Evolutionary conservation across 1,140 invertebrate species (phyloP), one percentile per base, ranked within the genome.

Genomic region (Thaumatotibia leucotreta): DNA sequence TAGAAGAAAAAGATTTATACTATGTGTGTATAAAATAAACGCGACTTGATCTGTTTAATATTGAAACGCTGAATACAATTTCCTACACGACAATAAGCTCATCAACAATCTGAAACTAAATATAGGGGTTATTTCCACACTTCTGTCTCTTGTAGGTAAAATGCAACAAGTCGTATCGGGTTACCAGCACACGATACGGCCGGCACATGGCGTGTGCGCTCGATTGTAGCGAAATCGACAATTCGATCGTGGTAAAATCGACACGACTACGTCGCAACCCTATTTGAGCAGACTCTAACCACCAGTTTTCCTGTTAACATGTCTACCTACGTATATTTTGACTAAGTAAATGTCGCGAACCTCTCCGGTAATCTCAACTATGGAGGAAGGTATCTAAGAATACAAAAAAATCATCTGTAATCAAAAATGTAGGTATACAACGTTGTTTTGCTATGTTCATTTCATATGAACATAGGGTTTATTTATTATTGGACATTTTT

Each of bases 201-300:
- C 63, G 71, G 68, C 85, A 85, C 76, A 82, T 83, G 85, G 78
- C 77, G 80, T 70, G 82, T 78, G 79, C 84, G 85, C 49, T 88
- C 74, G 70, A 64, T 79, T 84, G 82, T 72, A 76, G 67, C 74
- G 33, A 80, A 88, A 84, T 84, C 77, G 83, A 83, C 79, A 80
- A 78, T 84, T 78, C 77, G 77, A 73, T 76, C 80, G 79, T 80
- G 73, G 69, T 64, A 77, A 79, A 81, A 73, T 72, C 65, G 77
- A 81, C 75, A 76, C 76, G 81, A 81, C 77, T 61, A 63, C 39
- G 63, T 67, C 49, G 66, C 61, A 63, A 69, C 69, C 65, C 54
- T 63, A 39, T 63, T 33, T 33, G 4, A 35, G 35, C 31, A 20
- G 31, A 1, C 61, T 20, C n/a, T 33, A 32, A 63, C 14, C 61